phyloP scores from a whole-genome alignment of 1,140 invertebrate genomes.

The Popillia japonica region DNA sequence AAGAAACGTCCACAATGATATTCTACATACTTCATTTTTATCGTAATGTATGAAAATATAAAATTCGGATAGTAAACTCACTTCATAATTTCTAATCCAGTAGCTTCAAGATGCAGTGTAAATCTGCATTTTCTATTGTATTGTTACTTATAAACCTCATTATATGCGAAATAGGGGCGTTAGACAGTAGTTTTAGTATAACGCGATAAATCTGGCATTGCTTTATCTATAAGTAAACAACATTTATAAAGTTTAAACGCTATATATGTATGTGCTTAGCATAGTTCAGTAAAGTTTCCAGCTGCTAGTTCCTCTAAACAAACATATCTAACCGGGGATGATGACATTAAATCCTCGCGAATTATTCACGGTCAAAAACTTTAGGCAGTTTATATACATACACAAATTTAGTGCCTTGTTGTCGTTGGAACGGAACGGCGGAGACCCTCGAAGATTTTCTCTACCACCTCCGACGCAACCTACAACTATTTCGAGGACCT shows the following conservation, averaged over 20 bases:
- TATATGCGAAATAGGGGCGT: too few relatives aligned
- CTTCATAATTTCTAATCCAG: too few relatives aligned
- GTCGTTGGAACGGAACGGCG: not conserved
- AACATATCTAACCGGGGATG: constrained; percentile 21
- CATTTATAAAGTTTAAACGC: constrained; percentile 13
- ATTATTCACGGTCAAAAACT: constrained; percentile 34
- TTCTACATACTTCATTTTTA: too few relatives aligned
- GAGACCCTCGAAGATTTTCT: not conserved
- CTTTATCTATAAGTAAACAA: constrained; percentile 4
- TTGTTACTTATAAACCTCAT: too few relatives aligned
- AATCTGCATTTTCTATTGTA: too few relatives aligned
- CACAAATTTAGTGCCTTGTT: constrained; percentile 9
- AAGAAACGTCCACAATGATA: too few relatives aligned
- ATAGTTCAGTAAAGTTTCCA: not conserved
- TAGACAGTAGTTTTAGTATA: not conserved
- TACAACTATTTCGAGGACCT: constrained; percentile 29
- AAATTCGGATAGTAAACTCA: too few relatives aligned
- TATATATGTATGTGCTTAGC: not conserved
- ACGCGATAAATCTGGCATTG: not conserved
- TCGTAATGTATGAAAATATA: too few relatives aligned
- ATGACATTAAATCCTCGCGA: constrained; percentile 32
- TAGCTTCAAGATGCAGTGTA: too few relatives aligned
- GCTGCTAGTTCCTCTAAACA: not conserved
- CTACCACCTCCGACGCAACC: constrained; percentile 8
- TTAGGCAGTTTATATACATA: constrained; percentile 19